Conservation (phyloP, 2,888 invertebrate genomes). For the Drosophila neonasuta region DNA sequence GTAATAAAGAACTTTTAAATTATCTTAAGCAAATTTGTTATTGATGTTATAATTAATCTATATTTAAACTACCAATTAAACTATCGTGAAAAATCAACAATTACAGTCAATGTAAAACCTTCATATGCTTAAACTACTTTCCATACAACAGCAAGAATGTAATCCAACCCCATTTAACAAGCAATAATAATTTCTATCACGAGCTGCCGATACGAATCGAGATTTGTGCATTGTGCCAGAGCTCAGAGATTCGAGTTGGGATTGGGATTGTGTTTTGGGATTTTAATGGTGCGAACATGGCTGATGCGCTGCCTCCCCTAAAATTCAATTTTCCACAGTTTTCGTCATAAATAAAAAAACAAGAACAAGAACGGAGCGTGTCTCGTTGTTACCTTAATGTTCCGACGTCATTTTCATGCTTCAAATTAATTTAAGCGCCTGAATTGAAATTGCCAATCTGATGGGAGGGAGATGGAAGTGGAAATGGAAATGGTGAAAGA, state of each 20-base stretch:
- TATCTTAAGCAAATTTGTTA: too few species aligned
- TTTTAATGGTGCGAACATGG: constrained; percentile 22
- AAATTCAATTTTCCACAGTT: constrained; percentile 24
- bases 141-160: too few species aligned
- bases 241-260: neutral
- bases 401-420: constrained; percentile 53
- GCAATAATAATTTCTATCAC: constrained; percentile 13
- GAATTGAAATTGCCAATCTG: constrained; percentile 42
- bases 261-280: constrained; percentile 5
- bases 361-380: constrained; percentile 6
- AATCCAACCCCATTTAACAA: too few species aligned
- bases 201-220: constrained; percentile 19
- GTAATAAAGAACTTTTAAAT: too few species aligned
- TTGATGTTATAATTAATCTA: too few species aligned
- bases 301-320: constrained; percentile 17
- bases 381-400: constrained; percentile 4
- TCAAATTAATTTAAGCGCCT: constrained; percentile 57
- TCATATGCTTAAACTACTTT: too few species aligned
- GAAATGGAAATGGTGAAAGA: constrained; percentile 10
- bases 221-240: constrained; percentile 4
- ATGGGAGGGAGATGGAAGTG: constrained; percentile 3
- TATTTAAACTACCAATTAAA: too few species aligned
- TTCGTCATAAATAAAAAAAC: constrained; percentile 17
- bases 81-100: too few species aligned
- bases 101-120: too few species aligned